Base-by-base conservation (phyloP, 2,888 invertebrate genomes). In the Homarus gammarus region DNA sequence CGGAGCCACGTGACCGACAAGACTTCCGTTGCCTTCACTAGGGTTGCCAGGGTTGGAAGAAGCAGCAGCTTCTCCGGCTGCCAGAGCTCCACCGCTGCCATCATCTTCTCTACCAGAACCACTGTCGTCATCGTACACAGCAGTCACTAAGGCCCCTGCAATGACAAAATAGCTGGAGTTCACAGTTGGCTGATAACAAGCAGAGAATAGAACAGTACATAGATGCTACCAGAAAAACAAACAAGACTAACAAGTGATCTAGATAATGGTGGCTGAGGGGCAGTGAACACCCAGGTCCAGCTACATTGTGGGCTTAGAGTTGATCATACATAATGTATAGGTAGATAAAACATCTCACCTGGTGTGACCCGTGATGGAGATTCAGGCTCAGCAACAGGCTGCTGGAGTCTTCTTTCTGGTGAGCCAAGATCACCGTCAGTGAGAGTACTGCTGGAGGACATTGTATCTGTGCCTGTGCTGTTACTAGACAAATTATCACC, bases 1-100 rank as follows among this genome's bases (percentile, higher is more conserved):
- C 0, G 98, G 98, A 22, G 97, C 96, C 86, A 96, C 95, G 93
- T 96, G 96, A 0, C 97, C 97, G 85, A 97, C 90, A 38, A 77
- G 36, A 72, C 61, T 90, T n/a, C 72, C 73, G 18, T 72, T 22
- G 40, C 56, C 64, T 12, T 72, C 64, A 31, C 49, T 64, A 31
- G 77, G 49, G n/a, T 73, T 72, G 33, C 82, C 27, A 33, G 22
- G 31, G 10, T 31, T 22, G 27, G 56, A 12, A 22, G 70, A 49
- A 2, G 44, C 70, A 36, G 61, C 36, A 31, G 81, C 56, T 44
- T 44, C 77, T 49, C 56, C 51, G 1, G 77, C 84, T 1, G 79
- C 72, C 22, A 36, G 40, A 10, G 31, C 27, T 33, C 27, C 83
- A 22, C 27, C 40, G 12, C 40, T 36, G 1, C 78, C 49, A 31